Evolutionary conservation across 2,113 vertebrate genomes (phyloP), one percentile per base, ranked within the genome.

Genomic region (Fregata magnificens): DNA sequence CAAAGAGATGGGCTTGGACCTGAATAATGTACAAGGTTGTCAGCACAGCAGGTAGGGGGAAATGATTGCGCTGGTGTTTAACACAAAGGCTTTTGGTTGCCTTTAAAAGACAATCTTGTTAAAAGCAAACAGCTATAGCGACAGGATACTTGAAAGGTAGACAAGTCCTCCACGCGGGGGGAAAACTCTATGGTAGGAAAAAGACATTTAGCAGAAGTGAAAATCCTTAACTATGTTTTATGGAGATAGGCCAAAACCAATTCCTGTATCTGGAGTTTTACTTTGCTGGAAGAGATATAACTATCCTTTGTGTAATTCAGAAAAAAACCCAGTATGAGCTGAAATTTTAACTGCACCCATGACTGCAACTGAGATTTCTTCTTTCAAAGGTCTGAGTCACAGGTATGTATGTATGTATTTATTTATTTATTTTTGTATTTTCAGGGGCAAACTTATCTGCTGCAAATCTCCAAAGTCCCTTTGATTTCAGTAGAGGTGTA

Each of bases 131-230:
- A 76, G 29, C 59, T 59, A 9, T 5, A 74, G 40, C 12, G 7
- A 29, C 7, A 66, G 26, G 61, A 11, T 42, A 17, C 31, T 66
- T 71, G 74, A n/a, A 73, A 82, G 47, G 53, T 19, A 32, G 47
- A 2, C 22, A 69, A 16, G 45, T 16, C 31, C 76, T 88, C 76
- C 44, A 18, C 0, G 1, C 0, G 1, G 8, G 26, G 13, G 47
- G 4, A 10, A 86, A 81, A 49, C 0, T 40, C 45, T 58, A 1
- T 10, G 34, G 77, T 7, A 49, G 49, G 55, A 80, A 85, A 93
- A 71, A 76, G 21, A 17, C 25, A 8, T 29, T 78, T 40, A 89
- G 44, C 10, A 85, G 34, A 85, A 65, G 16, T 50, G 40, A 89
- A 92, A 91, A 82, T 82, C 50, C 44, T 87, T 61, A 72, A 21